Evolutionary conservation across 2,113 vertebrate species (phyloP).

Genomic region (Camelus bactrianus): DNA sequence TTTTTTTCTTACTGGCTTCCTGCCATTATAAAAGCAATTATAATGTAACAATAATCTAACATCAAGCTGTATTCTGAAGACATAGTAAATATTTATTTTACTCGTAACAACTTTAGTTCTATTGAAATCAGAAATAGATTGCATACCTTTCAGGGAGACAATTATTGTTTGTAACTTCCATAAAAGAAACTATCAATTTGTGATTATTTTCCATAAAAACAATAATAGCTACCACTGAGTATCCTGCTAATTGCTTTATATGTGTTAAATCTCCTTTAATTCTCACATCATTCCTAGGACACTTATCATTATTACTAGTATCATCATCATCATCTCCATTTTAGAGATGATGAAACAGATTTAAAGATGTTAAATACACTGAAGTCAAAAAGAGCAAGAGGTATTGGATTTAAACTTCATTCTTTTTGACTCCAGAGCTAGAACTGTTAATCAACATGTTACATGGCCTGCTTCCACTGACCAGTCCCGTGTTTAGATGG

Average conservation of each 20-base stretch:
- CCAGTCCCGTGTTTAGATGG: not conserved
- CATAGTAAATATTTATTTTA: conserved; percentile 5
- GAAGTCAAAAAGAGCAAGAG: not conserved
- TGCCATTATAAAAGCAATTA: not conserved
- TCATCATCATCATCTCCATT: not conserved
- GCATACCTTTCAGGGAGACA: not conserved
- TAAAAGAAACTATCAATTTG: not conserved
- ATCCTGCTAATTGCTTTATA: not conserved
- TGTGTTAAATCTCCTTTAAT: not conserved
- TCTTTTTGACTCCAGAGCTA: not conserved
- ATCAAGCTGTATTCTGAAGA: conserved; percentile 12
- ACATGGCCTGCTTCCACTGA: not conserved
- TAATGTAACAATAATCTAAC: not conserved
- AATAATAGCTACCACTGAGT: not conserved
- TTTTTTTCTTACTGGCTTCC: not conserved
- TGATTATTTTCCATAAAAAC: not conserved
- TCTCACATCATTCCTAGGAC: not conserved
- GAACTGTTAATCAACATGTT: not conserved
- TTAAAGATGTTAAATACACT: conserved; percentile 15
- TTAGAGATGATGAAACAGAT: not conserved
- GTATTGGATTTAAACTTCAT: not conserved
- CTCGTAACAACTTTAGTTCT: not conserved
- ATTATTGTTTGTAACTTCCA: conserved; percentile 22
- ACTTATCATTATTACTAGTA: not conserved
- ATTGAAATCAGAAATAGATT: conserved; percentile 14